Percentiles rank a stretch among this genome's conserved stretches.
Evolutionary conservation across 2,113 vertebrate species (phyloP).

Genomic region (Eulacestoma nigropectus): DNA sequence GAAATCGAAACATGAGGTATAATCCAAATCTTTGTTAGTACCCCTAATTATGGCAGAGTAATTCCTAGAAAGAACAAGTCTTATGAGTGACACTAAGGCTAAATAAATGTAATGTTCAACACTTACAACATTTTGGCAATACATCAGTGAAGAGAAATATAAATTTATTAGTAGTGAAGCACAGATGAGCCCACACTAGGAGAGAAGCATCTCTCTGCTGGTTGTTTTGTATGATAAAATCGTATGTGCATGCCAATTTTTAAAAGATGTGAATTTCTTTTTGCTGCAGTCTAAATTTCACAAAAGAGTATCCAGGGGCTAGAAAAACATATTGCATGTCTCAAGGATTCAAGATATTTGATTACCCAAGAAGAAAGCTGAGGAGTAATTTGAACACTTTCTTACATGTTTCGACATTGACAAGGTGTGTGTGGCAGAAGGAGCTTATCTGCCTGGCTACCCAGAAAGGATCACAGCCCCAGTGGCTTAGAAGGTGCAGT

Average conservation of each 20-base stretch:
- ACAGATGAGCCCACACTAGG: background rate
- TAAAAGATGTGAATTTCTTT: background rate
- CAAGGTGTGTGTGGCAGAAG: background rate
- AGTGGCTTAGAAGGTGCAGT: background rate
- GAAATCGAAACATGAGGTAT: rapidly evolving
- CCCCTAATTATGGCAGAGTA: background rate
- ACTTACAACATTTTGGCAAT: background rate
- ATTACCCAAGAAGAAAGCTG: background rate
- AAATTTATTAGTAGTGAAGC: background rate
- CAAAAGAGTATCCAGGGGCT: background rate
- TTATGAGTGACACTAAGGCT: background rate
- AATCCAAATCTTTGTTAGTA: background rate
- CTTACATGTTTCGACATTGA: background rate
- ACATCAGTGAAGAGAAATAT: background rate
- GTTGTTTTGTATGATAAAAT: background rate
- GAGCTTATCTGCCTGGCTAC: background rate
- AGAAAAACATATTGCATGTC: background rate
- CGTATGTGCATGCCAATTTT: background rate
- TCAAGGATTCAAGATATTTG: background rate
- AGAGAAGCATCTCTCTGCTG: background rate
- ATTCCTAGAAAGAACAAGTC: background rate
- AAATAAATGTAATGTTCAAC: background rate
- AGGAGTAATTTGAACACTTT: background rate
- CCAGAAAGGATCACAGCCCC: background rate
- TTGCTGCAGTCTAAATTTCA: background rate